These are phyloP conservation scores for Fulica atra DNA, from an alignment of 2,113 vertebrate species.

Conservation along the genomic window DNA sequence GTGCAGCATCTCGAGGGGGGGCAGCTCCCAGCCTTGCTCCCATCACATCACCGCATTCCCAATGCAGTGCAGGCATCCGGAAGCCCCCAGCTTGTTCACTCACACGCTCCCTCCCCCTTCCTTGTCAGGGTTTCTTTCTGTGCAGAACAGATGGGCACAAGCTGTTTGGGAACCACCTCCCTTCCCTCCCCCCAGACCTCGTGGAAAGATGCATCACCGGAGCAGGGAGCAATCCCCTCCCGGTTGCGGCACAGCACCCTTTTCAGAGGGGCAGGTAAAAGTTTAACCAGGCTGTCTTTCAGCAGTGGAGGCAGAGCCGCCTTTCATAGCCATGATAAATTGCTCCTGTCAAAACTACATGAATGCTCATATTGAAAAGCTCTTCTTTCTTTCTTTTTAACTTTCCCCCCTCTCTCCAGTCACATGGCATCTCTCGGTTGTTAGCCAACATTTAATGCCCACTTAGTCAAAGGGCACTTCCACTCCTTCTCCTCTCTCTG, in stretches of 20 bases:
- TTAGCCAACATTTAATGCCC: conserved; percentile 78
- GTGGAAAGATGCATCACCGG: conserved; percentile 25
- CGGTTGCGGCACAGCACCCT: conserved; percentile 50
- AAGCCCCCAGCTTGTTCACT: background rate
- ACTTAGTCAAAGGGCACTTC: conserved; percentile 74
- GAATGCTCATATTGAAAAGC: conserved; percentile 84
- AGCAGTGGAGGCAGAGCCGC: conserved; percentile 62
- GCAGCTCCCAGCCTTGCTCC: background rate
- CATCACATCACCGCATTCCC: conserved; percentile 27
- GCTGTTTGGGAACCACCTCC: conserved; percentile 33
- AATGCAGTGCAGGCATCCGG: background rate
- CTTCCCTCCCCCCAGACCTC: conserved; percentile 33
- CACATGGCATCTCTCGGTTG: conserved; percentile 72
- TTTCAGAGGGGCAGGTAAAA: conserved; percentile 88
- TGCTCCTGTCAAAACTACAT: conserved; percentile 80
- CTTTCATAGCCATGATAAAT: conserved; percentile 81
- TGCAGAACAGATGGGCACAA: conserved; percentile 79
- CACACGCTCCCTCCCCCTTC: conserved; percentile 22
- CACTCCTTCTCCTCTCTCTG: conserved; percentile 69
- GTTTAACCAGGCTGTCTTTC: conserved; percentile 89
- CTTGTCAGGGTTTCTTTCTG: conserved; percentile 59
- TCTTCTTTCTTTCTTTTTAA: conserved; percentile 77
- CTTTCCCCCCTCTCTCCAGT: conserved; percentile 73
- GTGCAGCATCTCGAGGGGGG: background rate
- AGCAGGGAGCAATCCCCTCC: conserved; percentile 70